Evolutionary conservation across 2,888 invertebrate species (phyloP).

Genomic region (Chloroclysta siterata): DNA sequence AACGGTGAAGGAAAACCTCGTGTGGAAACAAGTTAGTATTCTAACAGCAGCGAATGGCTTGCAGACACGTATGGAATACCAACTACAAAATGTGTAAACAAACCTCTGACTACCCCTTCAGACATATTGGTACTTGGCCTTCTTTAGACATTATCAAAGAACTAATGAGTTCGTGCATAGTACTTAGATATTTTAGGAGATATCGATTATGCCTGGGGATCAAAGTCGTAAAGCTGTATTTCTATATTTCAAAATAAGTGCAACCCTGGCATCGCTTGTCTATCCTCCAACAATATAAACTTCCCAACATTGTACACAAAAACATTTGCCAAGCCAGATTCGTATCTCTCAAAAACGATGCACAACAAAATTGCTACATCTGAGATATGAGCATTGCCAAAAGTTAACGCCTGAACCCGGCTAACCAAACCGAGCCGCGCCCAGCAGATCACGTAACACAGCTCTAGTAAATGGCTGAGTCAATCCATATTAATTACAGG

Average conservation of each 20-base stretch:
- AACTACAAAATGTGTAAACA: too few species aligned
- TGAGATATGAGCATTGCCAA: slow-evolving; percentile 33
- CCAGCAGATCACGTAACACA: slow-evolving; percentile 20
- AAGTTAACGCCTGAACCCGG: slow-evolving; percentile 32
- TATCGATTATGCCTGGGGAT: too few species aligned
- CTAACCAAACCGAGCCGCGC: slow-evolving; percentile 26
- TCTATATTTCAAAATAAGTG: not conserved
- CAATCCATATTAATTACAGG: not conserved
- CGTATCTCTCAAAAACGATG: slow-evolving; percentile 23
- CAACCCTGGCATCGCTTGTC: not conserved
- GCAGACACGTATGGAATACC: too few species aligned
- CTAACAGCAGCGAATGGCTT: too few species aligned
- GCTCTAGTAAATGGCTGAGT: slow-evolving; percentile 18
- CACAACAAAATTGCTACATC: slow-evolving; percentile 31
- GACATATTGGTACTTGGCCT: too few species aligned
- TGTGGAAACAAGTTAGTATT: too few species aligned
- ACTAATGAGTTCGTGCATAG: too few species aligned
- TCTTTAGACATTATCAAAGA: too few species aligned
- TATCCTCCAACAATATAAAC: not conserved
- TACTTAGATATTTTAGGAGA: too few species aligned
- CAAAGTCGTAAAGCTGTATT: too few species aligned
- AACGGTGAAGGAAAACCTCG: too few species aligned
- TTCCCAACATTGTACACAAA: not conserved
- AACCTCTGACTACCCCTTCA: too few species aligned
- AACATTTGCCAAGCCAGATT: slow-evolving; percentile 25